Evolutionary conservation across 2,797 vertebrate species (phyloP), one percentile per base, ranked within the genome.

Genomic region (Sibirionetta formosa): DNA sequence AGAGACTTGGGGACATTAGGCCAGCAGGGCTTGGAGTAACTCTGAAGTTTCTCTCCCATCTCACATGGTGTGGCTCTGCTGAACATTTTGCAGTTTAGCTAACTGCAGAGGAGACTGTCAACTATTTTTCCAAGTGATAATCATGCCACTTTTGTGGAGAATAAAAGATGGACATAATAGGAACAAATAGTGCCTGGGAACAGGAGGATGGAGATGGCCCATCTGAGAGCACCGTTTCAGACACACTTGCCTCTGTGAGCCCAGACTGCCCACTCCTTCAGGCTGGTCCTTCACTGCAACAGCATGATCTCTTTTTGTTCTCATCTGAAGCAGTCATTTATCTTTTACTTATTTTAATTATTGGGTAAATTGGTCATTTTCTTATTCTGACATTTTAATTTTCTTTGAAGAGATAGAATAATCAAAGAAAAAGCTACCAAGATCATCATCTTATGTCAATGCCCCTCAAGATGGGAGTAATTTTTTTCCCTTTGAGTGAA

Each of bases 61-160:
- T 86, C 82, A 38, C 3, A 51, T 0, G 1, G 69, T 65, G 84
- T 1, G 1, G 40, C 84, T 54, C 81, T 33, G 84, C 84, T 50
- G 78, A 85, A 65, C 60, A 20, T 85, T 96, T 89, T 85, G 53
- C 75, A 35, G 90, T 85, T 91, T 82, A 77, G 63, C 40, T 85
- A 75, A 61, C 92, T 79, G 73, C 70, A 75, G 86, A 96, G 54
- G 79, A 93, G 89, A 61, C 86, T 58, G 82, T 78, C 88, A 91
- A 92, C 92, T 94, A 71, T 82, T 91, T 91, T 82, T 89, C 92
- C 35, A 35, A 85, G 86, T 82, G 44, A 75, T 92, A 95, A 96
- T 97, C 92, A 94, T n/a, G 66, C 29, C 50, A 29, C 91, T 89
- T 97, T 91, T 95, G 89, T 93, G 84, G 20, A 71, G 87, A 88